Evolutionary conservation across 2,888 invertebrate species (phyloP).

Genomic region (Mamestra brassicae): DNA sequence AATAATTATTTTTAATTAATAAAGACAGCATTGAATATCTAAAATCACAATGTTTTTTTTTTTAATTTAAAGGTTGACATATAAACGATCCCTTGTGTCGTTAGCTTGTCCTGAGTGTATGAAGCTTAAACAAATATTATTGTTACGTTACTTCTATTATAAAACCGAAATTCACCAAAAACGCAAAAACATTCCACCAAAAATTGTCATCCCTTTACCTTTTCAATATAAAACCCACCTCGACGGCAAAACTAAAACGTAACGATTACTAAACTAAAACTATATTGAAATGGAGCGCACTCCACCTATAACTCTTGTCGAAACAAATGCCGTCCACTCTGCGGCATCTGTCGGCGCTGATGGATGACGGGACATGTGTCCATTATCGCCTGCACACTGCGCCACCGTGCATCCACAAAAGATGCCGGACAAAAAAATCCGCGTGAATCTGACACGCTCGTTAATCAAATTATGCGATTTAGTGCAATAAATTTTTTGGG

Average conservation of each 20-base stretch:
- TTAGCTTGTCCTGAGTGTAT: rapidly evolving
- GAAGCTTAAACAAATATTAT: no score
- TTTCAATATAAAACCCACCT: constrained; percentile 42
- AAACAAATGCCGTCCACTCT: constrained; percentile 80
- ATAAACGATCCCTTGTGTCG: neutral
- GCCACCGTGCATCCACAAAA: constrained; percentile 72
- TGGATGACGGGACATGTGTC: constrained; percentile 89
- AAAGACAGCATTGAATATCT: neutral
- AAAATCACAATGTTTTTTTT: neutral
- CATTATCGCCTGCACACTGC: constrained; percentile 82
- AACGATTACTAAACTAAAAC: constrained; percentile 66
- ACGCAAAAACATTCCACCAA: neutral
- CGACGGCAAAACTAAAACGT: constrained; percentile 52
- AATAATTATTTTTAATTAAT: neutral
- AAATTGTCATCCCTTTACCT: constrained; percentile 20
- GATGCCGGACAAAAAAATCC: constrained; percentile 72
- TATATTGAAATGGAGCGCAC: constrained; percentile 75
- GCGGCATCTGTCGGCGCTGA: constrained; percentile 84
- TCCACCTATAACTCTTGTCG: constrained; percentile 76
- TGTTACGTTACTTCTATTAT: neutral
- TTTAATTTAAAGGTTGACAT: no score
- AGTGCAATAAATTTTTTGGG: constrained; percentile 76
- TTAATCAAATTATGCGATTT: constrained; percentile 87
- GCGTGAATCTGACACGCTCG: constrained; percentile 76
- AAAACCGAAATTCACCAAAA: neutral